Base-by-base conservation (phyloP, 2,113 vertebrate genomes). In the Sapajus apella region DNA sequence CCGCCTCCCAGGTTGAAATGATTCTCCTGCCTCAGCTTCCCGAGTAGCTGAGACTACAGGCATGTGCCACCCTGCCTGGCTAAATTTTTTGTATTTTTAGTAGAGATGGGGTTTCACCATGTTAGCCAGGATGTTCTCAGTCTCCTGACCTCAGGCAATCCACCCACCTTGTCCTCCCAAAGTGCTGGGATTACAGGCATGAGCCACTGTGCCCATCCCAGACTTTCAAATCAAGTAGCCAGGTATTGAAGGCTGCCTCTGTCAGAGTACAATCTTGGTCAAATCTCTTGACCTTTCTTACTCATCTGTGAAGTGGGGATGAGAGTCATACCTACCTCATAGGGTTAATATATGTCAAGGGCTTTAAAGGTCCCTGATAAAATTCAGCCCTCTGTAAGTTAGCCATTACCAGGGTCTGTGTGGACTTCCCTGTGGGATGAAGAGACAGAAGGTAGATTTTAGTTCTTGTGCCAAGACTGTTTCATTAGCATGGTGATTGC, bases 381-480 rank as follows among this genome's bases (percentile, higher is more conserved):
- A 64, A 84, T 52, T 58, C 70, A 87, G 56, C 20, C 8, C 8
- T 84, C 82, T 88, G 18, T 43, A 82, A 83, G 47, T 43, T 45
- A 87, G 79, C 89, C 50, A 64, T 80, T 72, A 35, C 82, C 30
- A 89, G 89, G 55, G 25, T 61, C 61, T 32, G 13, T 8, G 12
- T 64, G 47, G 56, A 75, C 77, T 91, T 88, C 85, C 87, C 91
- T 76, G 35, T 68, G 77, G 25, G 14, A 35, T 37, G 20, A 86
- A 90, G 72, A 87, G 58, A 89, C 52, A 96, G 87, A 96, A 95
- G 95, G 95, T 87, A 87, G 81, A 86, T 40, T 87, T 84, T 35
- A 35, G 9, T 79, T 85, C 90, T 70, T 56, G 64, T 86, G 93
- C 94, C 94, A 96, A 94, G 68, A 52, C 75, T 77, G 27, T 86